Conservation (phyloP, 1,140 invertebrate genomes). For the Stegodyphus dumicola region DNA sequence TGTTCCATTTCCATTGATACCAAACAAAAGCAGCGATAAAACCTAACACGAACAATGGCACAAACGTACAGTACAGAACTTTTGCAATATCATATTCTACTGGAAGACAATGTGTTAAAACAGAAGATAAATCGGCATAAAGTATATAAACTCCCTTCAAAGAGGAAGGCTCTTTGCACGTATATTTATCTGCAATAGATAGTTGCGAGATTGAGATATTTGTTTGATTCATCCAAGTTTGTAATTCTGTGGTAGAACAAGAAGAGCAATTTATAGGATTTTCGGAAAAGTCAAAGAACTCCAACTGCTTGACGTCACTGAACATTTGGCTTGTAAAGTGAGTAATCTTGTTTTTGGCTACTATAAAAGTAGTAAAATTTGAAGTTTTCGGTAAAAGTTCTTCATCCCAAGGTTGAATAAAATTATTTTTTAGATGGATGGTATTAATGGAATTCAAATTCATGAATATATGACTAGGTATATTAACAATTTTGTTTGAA, state of each 20-base stretch:
- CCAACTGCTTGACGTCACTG: slow-evolving; percentile 1
- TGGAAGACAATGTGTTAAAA: background rate
- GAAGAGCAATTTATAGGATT: slow-evolving; percentile 25
- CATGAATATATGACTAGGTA: background rate
- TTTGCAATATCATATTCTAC: background rate
- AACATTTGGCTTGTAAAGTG: slow-evolving; percentile 23
- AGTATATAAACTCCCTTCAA: background rate
- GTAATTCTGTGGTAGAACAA: slow-evolving; percentile 11
- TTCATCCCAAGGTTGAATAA: slow-evolving; percentile 14
- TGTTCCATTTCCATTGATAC: slow-evolving; percentile 20
- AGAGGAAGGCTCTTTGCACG: background rate
- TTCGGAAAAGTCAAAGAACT: slow-evolving; percentile 3
- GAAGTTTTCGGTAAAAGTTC: background rate
- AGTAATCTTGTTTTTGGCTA: background rate
- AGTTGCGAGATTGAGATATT: background rate
- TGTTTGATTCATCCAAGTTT: slow-evolving; percentile 1
- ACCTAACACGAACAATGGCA: too few relatives aligned
- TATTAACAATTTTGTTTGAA: background rate
- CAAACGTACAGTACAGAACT: too few relatives aligned
- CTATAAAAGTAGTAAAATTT: background rate
- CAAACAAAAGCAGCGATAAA: background rate
- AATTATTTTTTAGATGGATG: background rate
- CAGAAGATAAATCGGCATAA: background rate
- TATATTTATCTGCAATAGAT: background rate
- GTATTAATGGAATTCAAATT: background rate